Conservation (phyloP, 2,113 vertebrate genomes). For the Porphyrio hochstetteri region DNA sequence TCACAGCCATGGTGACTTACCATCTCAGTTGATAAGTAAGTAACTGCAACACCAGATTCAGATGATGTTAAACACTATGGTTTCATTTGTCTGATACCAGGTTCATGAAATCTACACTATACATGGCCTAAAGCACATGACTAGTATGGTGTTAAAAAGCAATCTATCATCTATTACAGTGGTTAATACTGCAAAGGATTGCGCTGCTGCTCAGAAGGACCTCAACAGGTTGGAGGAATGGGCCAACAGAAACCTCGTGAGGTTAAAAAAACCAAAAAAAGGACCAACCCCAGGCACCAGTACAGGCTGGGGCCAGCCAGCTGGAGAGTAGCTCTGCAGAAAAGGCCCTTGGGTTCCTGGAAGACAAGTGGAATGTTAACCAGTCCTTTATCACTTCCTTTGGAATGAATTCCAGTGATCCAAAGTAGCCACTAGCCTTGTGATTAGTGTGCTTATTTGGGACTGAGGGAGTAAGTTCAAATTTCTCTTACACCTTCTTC, state of each 20-base stretch:
- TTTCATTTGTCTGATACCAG: neutral
- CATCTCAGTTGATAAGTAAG: neutral
- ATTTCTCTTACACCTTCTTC: slow-evolving; percentile 17
- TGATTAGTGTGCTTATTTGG: neutral
- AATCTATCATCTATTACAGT: neutral
- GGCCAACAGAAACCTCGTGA: neutral
- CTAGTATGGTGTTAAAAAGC: neutral
- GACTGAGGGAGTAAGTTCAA: neutral
- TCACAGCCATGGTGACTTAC: neutral
- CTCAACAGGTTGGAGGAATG: neutral
- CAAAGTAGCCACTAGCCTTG: neutral
- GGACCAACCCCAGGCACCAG: neutral
- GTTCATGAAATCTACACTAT: neutral
- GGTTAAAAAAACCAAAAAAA: neutral
- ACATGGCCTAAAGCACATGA: neutral
- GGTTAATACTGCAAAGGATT: neutral
- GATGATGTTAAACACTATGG: neutral
- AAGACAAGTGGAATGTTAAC: neutral
- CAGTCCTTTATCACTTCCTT: neutral
- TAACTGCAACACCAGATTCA: neutral
- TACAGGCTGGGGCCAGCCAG: neutral
- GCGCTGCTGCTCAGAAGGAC: neutral
- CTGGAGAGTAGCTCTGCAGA: neutral
- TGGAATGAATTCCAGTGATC: neutral
- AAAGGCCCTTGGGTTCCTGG: neutral